phyloP scores from a whole-genome alignment of 2,113 vertebrate species.

The Podiceps cristatus region DNA sequence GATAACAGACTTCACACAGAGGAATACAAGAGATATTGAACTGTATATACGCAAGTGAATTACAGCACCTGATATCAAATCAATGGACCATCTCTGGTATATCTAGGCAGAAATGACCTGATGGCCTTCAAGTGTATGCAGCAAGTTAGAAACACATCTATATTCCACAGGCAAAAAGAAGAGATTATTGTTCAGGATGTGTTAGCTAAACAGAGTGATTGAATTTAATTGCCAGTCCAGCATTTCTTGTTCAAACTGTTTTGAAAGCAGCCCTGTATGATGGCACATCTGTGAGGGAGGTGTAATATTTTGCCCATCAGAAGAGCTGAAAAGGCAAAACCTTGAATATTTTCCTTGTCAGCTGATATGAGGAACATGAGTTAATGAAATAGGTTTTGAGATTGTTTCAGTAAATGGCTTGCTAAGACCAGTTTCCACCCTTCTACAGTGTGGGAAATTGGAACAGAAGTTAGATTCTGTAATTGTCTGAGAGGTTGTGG shows the following conservation, averaged over 20 bases:
- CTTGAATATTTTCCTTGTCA: background rate
- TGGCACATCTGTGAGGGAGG: background rate
- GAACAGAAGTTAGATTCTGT: background rate
- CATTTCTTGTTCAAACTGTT: background rate
- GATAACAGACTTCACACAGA: conserved; percentile 33
- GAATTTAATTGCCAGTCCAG: background rate
- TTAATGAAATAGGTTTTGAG: conserved; percentile 36
- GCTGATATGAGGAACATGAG: background rate
- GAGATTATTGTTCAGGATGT: background rate
- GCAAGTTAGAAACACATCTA: conserved; percentile 9
- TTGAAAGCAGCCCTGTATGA: background rate
- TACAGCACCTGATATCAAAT: background rate
- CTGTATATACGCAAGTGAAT: conserved; percentile 33
- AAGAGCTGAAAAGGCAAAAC: conserved; percentile 16
- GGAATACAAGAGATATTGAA: conserved; percentile 25
- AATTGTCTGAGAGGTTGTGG: background rate
- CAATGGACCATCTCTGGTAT: background rate
- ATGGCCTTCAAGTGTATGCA: background rate
- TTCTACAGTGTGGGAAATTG: background rate
- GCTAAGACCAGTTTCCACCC: conserved; percentile 14
- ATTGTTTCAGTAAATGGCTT: background rate
- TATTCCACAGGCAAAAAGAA: background rate
- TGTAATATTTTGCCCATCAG: conserved; percentile 1
- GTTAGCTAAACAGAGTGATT: background rate
- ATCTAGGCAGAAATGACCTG: background rate